Evolutionary conservation across 2,113 vertebrate species (phyloP).

Genomic region (Ammodytes dubius): DNA sequence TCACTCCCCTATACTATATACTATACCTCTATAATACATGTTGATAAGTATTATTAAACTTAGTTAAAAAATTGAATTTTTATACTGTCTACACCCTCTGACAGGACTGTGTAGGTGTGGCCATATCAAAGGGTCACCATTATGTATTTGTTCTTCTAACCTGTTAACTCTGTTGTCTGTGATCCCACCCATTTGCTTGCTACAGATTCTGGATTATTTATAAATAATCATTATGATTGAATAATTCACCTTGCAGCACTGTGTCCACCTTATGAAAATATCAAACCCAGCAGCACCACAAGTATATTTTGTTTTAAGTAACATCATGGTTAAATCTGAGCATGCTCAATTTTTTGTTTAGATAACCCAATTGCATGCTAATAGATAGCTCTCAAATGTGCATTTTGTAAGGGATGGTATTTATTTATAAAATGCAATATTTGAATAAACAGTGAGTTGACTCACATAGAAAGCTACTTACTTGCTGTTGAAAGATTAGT

Average conservation of each 20-base stretch:
- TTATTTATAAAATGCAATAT: background rate
- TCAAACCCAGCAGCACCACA: background rate
- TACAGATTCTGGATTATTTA: background rate
- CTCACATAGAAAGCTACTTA: background rate
- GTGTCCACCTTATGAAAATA: background rate
- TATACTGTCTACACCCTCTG: too few species aligned
- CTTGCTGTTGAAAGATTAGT: background rate
- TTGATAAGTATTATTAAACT: too few species aligned
- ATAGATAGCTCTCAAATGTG: background rate
- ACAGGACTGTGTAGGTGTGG: too few species aligned
- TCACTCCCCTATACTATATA: too few species aligned
- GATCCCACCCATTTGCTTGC: background rate
- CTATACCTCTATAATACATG: too few species aligned
- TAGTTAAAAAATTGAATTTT: too few species aligned
- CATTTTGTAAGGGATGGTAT: conserved; percentile 2
- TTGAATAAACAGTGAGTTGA: background rate
- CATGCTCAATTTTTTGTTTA: conserved; percentile 32
- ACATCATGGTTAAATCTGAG: conserved; percentile 13
- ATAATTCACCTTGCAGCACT: background rate
- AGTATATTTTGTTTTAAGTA: conserved; percentile 16
- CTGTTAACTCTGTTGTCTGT: background rate
- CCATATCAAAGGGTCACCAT: too few species aligned
- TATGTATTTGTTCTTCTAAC: background rate
- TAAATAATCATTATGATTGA: background rate
- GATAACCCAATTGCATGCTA: conserved; percentile 15